Percentiles rank a stretch among this genome's conserved stretches.
These are phyloP conservation scores for Plecotus auritus DNA, from an alignment of 2,113 vertebrate species.

Conservation along the genomic window DNA sequence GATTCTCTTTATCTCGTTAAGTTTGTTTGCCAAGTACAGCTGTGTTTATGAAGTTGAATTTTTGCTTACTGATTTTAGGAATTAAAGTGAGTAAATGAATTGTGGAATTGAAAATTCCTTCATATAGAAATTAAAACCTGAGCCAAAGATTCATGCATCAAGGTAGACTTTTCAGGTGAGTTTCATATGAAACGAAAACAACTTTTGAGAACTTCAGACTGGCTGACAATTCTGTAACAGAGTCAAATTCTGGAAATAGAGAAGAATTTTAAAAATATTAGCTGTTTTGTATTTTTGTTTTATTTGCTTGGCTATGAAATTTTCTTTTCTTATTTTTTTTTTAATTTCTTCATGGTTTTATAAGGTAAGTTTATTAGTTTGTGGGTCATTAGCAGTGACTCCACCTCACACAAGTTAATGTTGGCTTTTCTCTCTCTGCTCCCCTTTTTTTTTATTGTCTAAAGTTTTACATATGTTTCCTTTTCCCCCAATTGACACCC, in stretches of 20 bases:
- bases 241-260: not conserved
- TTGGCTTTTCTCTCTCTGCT: no score
- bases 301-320: not conserved
- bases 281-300: not conserved
- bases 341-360: not conserved
- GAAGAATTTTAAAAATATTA: not conserved
- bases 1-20: slow-evolving; percentile 53
- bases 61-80: slow-evolving; percentile 61
- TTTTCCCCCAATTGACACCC: no score
- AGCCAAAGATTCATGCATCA: not conserved
- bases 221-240: not conserved
- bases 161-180: not conserved
- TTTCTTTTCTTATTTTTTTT: no score
- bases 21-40: slow-evolving; percentile 61
- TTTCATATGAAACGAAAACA: slow-evolving; percentile 24
- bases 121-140: slow-evolving; percentile 51
- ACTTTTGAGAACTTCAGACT: not conserved
- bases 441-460: not conserved
- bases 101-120: slow-evolving; percentile 28
- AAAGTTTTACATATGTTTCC: no score
- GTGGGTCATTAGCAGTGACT: no score
- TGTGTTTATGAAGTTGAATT: slow-evolving; percentile 58
- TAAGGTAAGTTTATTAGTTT: no score
- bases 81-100: slow-evolving; percentile 48
- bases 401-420: no score